Base-by-base conservation (phyloP, 2,888 invertebrate genomes). In the Oeneis ivallda region DNA sequence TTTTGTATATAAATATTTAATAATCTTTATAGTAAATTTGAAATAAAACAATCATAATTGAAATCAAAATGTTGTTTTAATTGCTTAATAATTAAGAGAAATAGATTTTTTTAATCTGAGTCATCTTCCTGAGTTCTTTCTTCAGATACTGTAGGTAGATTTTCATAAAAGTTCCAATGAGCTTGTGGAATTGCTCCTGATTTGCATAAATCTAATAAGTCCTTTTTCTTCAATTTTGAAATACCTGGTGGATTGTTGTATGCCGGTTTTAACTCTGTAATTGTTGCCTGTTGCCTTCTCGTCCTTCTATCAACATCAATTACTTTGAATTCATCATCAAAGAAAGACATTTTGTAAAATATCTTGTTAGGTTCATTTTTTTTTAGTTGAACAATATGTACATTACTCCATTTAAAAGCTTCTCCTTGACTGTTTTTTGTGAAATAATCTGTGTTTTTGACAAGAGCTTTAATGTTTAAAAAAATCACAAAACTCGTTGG, bases 41-140 rank as follows among this genome's bases (percentile, higher is more conserved):
- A n/a, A 45, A 45, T 45, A 45, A 45, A 45, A 45, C 45, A 15
- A 45, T 45, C 45, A 15, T 45, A 45, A 15, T 45, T 45, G 45
- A 45, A 45, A 45, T 45, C 45, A 45, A 45, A 45, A 45, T 45
- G 45, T 45, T 45, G 45, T n/a, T 45, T 45, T 45, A 45, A 45
- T 41, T 41, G 41, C 41, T 41, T 41, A 11, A 13, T 41, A 41
- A 41, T 45, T 45, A 45, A 45, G 45, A 45, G 45, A 45, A 45
- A 45, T 45, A 15, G 6, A 45, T 15, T 45, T 45, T 41, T 45
- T 45, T 45, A 45, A 45, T 45, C 45, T 45, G 45, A 45, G 45
- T 45, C 45, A 45, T 45, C 45, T n/a, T 45, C 45, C 45, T 45
- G 45, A 45, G 45, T 45, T 45, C 45, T 45, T 45, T 45, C 45